Evolutionary conservation across 2,888 invertebrate genomes (phyloP).

Genomic region (Campoletis raptor): DNA sequence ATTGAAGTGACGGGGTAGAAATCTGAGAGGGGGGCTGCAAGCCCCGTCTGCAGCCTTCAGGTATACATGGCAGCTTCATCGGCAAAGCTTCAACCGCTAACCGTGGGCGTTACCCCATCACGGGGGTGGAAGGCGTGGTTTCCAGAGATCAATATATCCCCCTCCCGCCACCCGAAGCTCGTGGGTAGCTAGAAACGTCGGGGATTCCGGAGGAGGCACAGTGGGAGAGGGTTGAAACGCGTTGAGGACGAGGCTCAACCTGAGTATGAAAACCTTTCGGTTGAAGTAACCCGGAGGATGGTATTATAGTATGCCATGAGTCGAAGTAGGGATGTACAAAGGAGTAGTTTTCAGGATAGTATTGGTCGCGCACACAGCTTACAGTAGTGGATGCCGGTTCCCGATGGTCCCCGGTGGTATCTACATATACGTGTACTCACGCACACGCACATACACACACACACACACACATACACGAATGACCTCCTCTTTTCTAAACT

Average conservation of each 20-base stretch:
- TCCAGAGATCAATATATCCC: constrained; percentile 82
- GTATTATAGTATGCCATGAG: constrained; percentile 11
- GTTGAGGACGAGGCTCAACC: constrained; percentile 48
- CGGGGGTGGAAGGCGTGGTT: constrained; percentile 81
- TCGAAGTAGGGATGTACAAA: constrained; percentile 31
- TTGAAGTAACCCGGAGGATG: constrained; percentile 40
- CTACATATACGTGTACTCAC: constrained; percentile 1
- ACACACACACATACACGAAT: constrained; percentile 30
- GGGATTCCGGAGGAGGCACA: constrained; percentile 57
- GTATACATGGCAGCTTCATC: constrained; percentile 46
- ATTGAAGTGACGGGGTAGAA: constrained; percentile 48
- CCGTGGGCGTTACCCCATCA: constrained; percentile 78
- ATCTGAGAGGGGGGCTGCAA: constrained; percentile 30
- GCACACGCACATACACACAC: constrained; percentile 12
- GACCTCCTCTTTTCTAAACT: constrained; percentile 75
- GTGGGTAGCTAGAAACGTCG: constrained; percentile 42
- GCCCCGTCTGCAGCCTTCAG: constrained; percentile 30
- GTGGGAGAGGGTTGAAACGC: constrained; percentile 49
- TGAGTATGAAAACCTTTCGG: constrained; percentile 52
- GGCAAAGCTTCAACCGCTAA: constrained; percentile 56
- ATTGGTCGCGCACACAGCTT: constrained; percentile 53
- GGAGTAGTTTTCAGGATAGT: constrained; percentile 31
- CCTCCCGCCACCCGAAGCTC: constrained; percentile 63
- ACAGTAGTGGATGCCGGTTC: constrained; percentile 46
- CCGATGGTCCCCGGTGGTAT: constrained; percentile 66